Evolutionary conservation across 2,113 vertebrate species (phyloP).

Genomic region (Poecilia latipinna): DNA sequence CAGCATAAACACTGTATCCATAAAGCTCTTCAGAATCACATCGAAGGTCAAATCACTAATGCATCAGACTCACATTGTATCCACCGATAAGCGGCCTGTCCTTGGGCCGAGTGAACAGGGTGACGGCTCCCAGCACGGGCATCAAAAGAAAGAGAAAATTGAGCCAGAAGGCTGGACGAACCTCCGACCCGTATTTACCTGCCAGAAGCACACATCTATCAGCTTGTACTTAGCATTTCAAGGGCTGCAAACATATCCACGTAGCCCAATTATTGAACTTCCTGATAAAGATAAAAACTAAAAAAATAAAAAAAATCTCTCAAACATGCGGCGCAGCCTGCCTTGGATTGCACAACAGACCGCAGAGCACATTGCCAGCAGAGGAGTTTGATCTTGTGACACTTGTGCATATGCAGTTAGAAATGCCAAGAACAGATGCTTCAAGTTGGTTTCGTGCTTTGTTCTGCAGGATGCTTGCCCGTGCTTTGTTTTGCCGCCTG

Average conservation of each 20-base stretch:
- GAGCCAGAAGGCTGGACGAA: slow-evolving; percentile 85
- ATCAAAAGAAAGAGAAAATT: slow-evolving; percentile 85
- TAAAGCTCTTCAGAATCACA: slow-evolving; percentile 8
- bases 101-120: slow-evolving; percentile 79
- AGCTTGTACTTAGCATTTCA: background rate
- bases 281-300: background rate
- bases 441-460: slow-evolving; percentile 44
- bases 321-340: slow-evolving; percentile 4
- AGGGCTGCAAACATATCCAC: slow-evolving; percentile 8
- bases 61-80: slow-evolving; percentile 75
- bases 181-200: slow-evolving; percentile 90
- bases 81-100: slow-evolving; percentile 61
- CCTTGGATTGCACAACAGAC: slow-evolving; percentile 30
- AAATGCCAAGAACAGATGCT: slow-evolving; percentile 61
- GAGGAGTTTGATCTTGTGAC: slow-evolving; percentile 49
- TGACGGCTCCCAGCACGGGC: slow-evolving; percentile 79
- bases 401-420: slow-evolving; percentile 43
- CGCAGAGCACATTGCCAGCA: slow-evolving; percentile 7
- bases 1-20: background rate
- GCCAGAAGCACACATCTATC: slow-evolving; percentile 18
- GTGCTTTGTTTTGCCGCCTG: slow-evolving; percentile 47
- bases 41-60: slow-evolving; percentile 3
- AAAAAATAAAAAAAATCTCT: background rate
- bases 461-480: slow-evolving; percentile 38
- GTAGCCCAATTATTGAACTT: slow-evolving; percentile 9